Conservation (phyloP, 2,888 invertebrate genomes). For the Apodemia duryi region DNA sequence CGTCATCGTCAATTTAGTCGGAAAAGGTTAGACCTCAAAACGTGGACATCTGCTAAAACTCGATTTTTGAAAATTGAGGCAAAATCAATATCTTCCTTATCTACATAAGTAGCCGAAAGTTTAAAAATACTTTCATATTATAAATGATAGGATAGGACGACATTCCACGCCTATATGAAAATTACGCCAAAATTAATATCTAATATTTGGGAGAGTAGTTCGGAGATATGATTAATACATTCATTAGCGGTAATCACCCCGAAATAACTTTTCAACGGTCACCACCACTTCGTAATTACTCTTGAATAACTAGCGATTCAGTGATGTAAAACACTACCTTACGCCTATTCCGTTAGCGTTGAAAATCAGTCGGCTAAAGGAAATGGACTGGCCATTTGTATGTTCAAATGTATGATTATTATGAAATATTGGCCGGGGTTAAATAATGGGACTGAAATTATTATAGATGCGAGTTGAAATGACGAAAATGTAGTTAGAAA, state of each 20-base stretch:
- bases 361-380: neutral
- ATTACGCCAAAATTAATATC: neutral
- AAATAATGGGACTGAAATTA: neutral
- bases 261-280: neutral
- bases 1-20: too few species aligned
- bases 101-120: too few species aligned
- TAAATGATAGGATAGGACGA: too few species aligned
- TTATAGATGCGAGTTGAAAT: neutral
- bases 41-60: too few species aligned
- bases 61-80: too few species aligned
- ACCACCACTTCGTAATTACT: neutral
- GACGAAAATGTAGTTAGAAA: neutral
- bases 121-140: too few species aligned
- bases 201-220: neutral
- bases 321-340: neutral
- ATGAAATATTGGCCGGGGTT: neutral
- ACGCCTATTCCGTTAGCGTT: neutral
- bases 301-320: neutral
- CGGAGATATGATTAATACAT: neutral
- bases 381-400: neutral
- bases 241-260: neutral
- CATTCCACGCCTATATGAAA: neutral
- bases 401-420: neutral
- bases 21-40: too few species aligned
- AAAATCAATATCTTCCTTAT: too few species aligned